A percentile compares a stretch with the other conserved stretches of the same genome.
Evolutionary conservation across 2,797 vertebrate species (phyloP).

Genomic region (Lepus oiostolus): DNA sequence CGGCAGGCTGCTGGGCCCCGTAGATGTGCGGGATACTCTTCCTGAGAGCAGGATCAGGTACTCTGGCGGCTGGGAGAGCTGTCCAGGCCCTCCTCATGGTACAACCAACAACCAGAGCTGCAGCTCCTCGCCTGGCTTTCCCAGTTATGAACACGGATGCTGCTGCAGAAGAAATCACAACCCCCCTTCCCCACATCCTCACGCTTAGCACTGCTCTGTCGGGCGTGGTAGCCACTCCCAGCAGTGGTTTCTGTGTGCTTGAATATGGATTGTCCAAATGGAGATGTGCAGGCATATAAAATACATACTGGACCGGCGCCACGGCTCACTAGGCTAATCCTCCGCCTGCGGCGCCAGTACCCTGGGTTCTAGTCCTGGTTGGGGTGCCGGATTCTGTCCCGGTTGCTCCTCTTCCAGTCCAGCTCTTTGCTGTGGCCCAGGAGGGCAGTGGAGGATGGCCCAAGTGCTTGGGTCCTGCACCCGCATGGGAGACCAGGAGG

Average conservation of each 20-base stretch:
- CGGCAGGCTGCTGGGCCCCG: background rate
- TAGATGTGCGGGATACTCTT: background rate
- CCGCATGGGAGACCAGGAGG: too few species aligned
- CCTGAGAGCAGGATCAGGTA: background rate
- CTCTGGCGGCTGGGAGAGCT: background rate
- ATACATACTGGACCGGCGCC: background rate
- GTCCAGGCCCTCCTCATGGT: background rate
- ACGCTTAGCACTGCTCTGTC: background rate
- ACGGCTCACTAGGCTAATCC: too few species aligned
- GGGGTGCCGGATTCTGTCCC: too few species aligned
- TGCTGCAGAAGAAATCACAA: background rate
- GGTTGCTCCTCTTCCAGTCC: too few species aligned
- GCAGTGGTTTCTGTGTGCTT: background rate
- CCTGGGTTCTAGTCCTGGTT: too few species aligned
- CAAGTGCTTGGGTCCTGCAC: too few species aligned
- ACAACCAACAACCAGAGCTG: background rate
- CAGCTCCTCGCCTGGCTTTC: background rate
- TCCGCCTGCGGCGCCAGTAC: too few species aligned
- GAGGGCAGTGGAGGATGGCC: too few species aligned
- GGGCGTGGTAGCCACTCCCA: accelerated
- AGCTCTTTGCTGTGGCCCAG: too few species aligned
- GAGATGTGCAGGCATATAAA: background rate
- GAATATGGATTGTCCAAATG: background rate
- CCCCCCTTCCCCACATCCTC: background rate
- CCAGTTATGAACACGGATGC: background rate